Percentiles rank a stretch among this genome's conserved stretches.
These are phyloP conservation scores for Spodoptera picta DNA, from an alignment of 2,888 invertebrate genomes.

Conservation along the genomic window DNA sequence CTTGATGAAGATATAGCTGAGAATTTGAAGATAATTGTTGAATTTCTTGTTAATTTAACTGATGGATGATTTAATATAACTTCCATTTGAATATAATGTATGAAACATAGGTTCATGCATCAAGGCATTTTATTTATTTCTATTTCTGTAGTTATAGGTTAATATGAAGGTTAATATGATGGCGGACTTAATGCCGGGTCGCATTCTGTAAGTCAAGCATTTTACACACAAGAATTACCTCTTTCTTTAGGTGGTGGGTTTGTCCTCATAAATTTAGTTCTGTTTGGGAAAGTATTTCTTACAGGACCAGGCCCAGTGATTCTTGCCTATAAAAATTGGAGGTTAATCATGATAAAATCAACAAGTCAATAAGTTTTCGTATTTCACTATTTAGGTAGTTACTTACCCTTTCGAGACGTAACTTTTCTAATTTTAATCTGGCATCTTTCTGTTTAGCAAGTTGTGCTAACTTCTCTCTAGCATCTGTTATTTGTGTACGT, in stretches of 20 bases:
- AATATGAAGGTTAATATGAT: too few species aligned
- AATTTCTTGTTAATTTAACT: too few species aligned
- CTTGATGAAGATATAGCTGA: too few species aligned
- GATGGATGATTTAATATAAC: too few species aligned
- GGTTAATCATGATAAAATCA: not conserved
- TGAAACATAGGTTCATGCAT: too few species aligned
- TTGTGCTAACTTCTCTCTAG: slow-evolving; percentile 93
- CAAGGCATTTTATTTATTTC: too few species aligned
- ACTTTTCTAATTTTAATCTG: slow-evolving; percentile 91
- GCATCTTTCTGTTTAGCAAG: slow-evolving; percentile 93
- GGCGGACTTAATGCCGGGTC: too few species aligned
- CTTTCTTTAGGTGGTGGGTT: slow-evolving; percentile 65
- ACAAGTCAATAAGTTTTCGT: too few species aligned
- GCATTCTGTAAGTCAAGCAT: not conserved
- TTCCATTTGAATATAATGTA: too few species aligned
- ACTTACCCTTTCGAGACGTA: slow-evolving; percentile 86
- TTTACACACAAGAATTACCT: slow-evolving; percentile 59
- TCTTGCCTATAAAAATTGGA: slow-evolving; percentile 47
- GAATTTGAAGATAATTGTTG: too few species aligned
- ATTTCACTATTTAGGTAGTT: not conserved
- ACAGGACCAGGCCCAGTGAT: slow-evolving; percentile 50
- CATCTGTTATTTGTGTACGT: slow-evolving; percentile 92
- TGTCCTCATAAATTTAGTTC: slow-evolving; percentile 63
- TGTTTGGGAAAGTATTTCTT: slow-evolving; percentile 61
- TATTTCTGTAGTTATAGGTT: too few species aligned